Percentiles rank a stretch among this genome's conserved stretches.
Evolutionary conservation across 92 coral and sea anemone genomes (phyloP).

Genomic region (Heteractis magnifica): DNA sequence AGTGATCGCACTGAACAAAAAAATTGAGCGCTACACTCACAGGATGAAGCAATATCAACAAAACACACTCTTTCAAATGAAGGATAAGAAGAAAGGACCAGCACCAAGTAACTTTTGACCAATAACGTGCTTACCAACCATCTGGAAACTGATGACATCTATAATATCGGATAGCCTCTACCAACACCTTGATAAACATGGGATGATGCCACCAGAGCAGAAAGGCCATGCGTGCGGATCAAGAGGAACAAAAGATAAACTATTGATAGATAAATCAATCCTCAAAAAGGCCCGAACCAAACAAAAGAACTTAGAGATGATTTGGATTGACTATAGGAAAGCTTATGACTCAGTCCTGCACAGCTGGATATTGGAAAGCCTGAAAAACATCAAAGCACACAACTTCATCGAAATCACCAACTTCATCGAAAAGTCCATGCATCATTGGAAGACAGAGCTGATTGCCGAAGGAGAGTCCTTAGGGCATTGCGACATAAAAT

Average conservation of each 20-base stretch:
- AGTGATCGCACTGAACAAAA: too few species aligned
- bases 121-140: not conserved
- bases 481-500: constrained; percentile 1
- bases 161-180: not conserved
- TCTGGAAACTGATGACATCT: not conserved
- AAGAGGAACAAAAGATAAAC: not conserved
- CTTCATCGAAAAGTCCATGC: not conserved
- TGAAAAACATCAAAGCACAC: not conserved
- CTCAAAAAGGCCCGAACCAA: not conserved
- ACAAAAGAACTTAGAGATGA: not conserved
- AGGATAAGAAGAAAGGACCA: not conserved
- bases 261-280: too few species aligned
- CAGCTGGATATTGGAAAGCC: too few species aligned
- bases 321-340: not conserved
- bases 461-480: not conserved
- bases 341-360: not conserved
- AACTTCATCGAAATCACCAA: not conserved
- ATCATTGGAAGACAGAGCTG: not conserved
- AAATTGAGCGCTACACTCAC: too few species aligned
- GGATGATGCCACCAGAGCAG: not conserved
- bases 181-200: not conserved
- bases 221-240: not conserved
- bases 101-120: not conserved
- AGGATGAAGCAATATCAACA: too few species aligned
- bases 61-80: too few species aligned